Evolutionary conservation across 1,140 invertebrate genomes (phyloP).

Genomic region (Diachasma alloeum): DNA sequence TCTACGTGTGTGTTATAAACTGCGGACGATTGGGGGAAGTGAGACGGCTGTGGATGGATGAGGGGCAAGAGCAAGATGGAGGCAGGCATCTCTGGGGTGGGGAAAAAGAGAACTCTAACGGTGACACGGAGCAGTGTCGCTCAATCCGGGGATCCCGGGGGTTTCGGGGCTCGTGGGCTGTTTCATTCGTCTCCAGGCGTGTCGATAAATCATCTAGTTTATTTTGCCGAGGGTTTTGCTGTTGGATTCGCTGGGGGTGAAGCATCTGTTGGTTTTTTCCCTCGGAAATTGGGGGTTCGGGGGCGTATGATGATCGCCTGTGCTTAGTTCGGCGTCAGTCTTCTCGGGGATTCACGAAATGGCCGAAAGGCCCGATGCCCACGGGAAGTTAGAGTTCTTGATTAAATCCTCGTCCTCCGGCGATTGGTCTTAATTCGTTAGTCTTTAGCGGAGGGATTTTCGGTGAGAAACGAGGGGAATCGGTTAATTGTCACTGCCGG

Average conservation of each 20-base stretch:
- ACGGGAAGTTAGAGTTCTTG: background rate
- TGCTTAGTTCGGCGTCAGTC: no score
- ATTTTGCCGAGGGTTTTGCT: no score
- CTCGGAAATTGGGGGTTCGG: no score
- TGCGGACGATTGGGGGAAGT: background rate
- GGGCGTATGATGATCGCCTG: no score
- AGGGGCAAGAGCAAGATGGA: conserved; percentile 24
- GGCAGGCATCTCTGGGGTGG: background rate
- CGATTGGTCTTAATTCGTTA: conserved; percentile 6
- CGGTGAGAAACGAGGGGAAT: background rate
- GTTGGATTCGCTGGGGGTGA: no score
- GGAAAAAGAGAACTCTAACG: conserved; percentile 49
- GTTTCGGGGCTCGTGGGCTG: background rate
- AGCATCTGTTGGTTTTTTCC: no score
- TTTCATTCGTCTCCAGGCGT: no score
- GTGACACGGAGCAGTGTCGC: conserved; percentile 53
- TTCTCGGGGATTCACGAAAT: no score
- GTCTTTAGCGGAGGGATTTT: background rate
- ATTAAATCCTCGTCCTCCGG: conserved; percentile 3
- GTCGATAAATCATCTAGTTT: no score
- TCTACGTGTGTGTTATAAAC: conserved; percentile 22
- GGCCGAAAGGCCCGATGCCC: background rate
- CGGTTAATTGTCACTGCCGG: no score
- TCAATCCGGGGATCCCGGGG: conserved; percentile 48
- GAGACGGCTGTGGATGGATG: conserved; percentile 8